These are phyloP conservation scores for Hirtodrosophila duncani DNA, from an alignment of 2,888 invertebrate genomes.

Conservation along the genomic window DNA sequence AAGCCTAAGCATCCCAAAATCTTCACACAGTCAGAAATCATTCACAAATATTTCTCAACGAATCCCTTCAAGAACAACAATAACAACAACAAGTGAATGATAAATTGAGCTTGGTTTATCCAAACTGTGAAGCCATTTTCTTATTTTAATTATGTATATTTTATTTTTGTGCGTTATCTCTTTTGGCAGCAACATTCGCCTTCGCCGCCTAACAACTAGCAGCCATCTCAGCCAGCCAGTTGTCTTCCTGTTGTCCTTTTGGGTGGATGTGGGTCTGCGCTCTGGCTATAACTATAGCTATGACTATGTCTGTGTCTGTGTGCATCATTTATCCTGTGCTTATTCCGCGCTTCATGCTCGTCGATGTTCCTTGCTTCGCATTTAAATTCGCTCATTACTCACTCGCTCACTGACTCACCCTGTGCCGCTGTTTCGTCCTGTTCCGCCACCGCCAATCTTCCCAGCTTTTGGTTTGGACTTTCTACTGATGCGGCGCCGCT, in stretches of 20 bases:
- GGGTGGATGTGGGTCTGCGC: background rate
- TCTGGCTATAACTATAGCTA: too few species aligned
- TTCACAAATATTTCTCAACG: too few species aligned
- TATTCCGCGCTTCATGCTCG: slow-evolving; percentile 34
- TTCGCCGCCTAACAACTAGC: background rate
- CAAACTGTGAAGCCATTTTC: slow-evolving; percentile 8
- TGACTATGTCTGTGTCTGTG: slow-evolving; percentile 12
- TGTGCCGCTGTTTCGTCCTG: slow-evolving; percentile 7
- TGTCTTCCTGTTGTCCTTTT: slow-evolving; percentile 5
- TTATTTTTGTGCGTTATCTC: slow-evolving; percentile 48
- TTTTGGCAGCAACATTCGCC: slow-evolving; percentile 37
- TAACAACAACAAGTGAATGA: too few species aligned
- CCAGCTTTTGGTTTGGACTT: background rate
- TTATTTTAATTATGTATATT: slow-evolving; percentile 44
- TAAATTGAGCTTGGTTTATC: slow-evolving; percentile 14
- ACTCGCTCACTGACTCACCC: slow-evolving; percentile 18
- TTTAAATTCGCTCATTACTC: slow-evolving; percentile 69
- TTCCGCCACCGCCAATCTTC: slow-evolving; percentile 12
- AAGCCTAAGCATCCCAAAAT: too few species aligned
- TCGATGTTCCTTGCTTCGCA: slow-evolving; percentile 44
- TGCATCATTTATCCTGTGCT: slow-evolving; percentile 39
- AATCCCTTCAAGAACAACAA: too few species aligned
- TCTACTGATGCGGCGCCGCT: slow-evolving; percentile 35
- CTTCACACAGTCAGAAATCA: too few species aligned
- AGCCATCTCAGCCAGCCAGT: slow-evolving; percentile 4